Percentiles rank a stretch among this genome's conserved stretches.
Conservation (phyloP, 2,888 invertebrate genomes). For the Eledona agricola region DNA sequence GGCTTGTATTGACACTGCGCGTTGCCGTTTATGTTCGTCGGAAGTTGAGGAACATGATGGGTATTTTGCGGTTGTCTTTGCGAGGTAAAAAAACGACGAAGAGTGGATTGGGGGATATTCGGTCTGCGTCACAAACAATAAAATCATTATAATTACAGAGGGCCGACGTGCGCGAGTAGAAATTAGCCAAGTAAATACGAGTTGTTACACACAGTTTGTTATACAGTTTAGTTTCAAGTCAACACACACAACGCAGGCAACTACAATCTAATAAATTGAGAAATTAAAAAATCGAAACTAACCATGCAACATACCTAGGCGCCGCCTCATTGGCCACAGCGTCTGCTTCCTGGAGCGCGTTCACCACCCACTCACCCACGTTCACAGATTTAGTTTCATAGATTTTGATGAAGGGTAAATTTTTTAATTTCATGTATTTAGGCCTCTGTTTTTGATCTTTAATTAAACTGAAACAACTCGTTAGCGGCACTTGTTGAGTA, state of each 20-base stretch:
- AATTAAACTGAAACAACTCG: conserved; percentile 75
- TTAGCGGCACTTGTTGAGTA: conserved; percentile 3
- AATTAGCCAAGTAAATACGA: conserved; percentile 2
- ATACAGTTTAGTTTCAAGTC: conserved; percentile 39
- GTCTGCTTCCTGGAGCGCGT: conserved; percentile 66
- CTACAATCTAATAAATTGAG: conserved; percentile 32
- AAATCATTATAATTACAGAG: not conserved
- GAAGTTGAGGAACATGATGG: conserved; percentile 43
- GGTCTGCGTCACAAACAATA: conserved; percentile 43
- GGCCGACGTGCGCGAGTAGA: not conserved
- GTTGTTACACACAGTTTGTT: conserved; percentile 21
- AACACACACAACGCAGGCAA: conserved; percentile 31
- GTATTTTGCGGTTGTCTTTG: conserved; percentile 43
- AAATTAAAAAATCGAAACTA: conserved; percentile 53
- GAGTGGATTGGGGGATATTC: conserved; percentile 45
- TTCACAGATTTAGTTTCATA: conserved; percentile 75
- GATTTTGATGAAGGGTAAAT: conserved; percentile 86
- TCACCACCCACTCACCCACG: conserved; percentile 86
- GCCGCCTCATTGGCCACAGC: conserved; percentile 59
- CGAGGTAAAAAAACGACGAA: conserved; percentile 52
- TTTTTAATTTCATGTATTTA: conserved; percentile 90
- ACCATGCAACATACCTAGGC: conserved; percentile 64
- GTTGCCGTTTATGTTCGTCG: conserved; percentile 36
- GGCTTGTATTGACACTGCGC: conserved; percentile 36
- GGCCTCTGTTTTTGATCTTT: conserved; percentile 94